Evolutionary conservation across 2,888 invertebrate species (phyloP).

Genomic region (Notodonta ziczac): DNA sequence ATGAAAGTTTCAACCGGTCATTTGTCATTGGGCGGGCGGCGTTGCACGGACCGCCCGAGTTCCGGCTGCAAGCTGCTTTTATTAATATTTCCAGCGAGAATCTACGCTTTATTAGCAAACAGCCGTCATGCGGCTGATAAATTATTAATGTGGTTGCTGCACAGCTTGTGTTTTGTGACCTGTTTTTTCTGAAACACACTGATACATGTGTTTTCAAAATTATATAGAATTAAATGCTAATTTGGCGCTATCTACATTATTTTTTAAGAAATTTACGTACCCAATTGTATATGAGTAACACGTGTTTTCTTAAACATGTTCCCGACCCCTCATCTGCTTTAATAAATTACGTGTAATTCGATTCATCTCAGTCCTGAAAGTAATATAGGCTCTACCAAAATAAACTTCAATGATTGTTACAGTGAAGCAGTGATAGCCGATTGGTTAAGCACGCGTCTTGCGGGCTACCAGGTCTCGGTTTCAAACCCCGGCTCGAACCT

Average conservation of each 20-base stretch:
- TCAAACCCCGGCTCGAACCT: too few relatives aligned
- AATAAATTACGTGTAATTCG: not conserved
- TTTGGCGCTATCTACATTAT: slow-evolving; percentile 40
- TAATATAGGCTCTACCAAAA: not conserved
- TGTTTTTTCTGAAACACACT: slow-evolving; percentile 48
- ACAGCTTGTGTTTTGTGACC: slow-evolving; percentile 71
- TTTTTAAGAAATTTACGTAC: slow-evolving; percentile 39
- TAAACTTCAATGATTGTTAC: not conserved
- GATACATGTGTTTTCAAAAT: slow-evolving; percentile 14
- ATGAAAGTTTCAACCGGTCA: slow-evolving; percentile 77
- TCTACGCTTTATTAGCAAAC: slow-evolving; percentile 84
- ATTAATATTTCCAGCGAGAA: slow-evolving; percentile 83
- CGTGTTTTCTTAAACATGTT: not conserved
- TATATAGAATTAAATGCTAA: not conserved
- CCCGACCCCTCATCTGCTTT: not conserved
- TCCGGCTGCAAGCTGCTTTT: slow-evolving; percentile 80
- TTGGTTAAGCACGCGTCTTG: too few relatives aligned
- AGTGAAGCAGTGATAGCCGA: too few relatives aligned
- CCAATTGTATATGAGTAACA: not conserved
- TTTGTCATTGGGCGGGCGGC: slow-evolving; percentile 71
- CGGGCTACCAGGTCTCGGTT: too few relatives aligned
- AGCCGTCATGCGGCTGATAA: slow-evolving; percentile 83
- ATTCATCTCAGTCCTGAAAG: not conserved
- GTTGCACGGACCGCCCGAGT: slow-evolving; percentile 59
- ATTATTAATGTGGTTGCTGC: slow-evolving; percentile 82